phyloP scores from a whole-genome alignment of 2,797 vertebrate species.

The Vultur gryphus region DNA sequence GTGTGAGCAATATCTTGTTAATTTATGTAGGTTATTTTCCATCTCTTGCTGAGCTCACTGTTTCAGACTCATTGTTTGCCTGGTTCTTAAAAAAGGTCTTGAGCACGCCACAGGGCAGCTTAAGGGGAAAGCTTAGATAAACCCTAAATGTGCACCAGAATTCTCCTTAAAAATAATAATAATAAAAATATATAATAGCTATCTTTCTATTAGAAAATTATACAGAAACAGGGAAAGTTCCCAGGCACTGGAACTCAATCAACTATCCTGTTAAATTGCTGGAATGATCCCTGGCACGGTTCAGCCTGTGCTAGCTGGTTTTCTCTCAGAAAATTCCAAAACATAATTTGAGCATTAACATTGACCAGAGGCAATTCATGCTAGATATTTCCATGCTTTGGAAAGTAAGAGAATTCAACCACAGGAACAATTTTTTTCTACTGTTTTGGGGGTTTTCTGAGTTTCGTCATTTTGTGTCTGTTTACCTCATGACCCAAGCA shows the following conservation, averaged over 20 bases:
- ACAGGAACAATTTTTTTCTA: neutral
- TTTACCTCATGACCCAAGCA: neutral
- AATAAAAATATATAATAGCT: neutral
- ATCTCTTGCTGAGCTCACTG: neutral
- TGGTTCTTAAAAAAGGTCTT: neutral
- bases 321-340: neutral
- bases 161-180: neutral
- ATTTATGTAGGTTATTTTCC: neutral
- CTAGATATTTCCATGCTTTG: neutral
- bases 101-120: neutral
- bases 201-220: neutral
- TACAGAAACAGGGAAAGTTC: neutral
- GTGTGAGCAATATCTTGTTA: neutral
- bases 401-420: neutral
- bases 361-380: neutral
- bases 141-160: neutral
- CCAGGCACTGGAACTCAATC: neutral
- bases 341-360: neutral
- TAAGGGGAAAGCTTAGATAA: neutral
- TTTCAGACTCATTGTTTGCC: neutral
- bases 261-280: neutral
- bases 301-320: neutral
- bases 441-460: accelerated
- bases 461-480: neutral
- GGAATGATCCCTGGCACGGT: neutral